Percentiles rank a stretch among this genome's conserved stretches.
Conservation (phyloP, 2,888 invertebrate species). For the Nomada goodeniana region DNA sequence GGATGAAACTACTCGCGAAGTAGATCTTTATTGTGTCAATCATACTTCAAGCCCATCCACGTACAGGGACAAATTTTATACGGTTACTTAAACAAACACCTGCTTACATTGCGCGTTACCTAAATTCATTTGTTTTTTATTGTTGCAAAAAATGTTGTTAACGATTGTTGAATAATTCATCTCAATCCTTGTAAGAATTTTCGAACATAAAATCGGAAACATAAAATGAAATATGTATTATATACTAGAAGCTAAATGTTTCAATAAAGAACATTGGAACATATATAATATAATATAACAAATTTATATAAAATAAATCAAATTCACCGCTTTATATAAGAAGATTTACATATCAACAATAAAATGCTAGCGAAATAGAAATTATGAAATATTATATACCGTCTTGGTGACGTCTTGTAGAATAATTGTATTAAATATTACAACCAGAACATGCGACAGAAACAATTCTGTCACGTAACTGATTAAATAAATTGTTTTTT, state of each 20-base stretch:
- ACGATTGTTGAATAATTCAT: not conserved
- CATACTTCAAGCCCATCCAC: not conserved
- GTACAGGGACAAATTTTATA: not conserved
- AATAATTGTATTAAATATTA: too few species aligned
- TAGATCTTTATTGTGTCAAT: not conserved
- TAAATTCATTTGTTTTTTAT: not conserved
- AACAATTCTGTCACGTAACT: not conserved
- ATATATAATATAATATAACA: not conserved
- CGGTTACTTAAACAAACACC: not conserved
- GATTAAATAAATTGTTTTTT: not conserved
- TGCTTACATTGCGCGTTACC: not conserved
- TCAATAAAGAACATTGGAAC: not conserved
- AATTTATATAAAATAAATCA: not conserved
- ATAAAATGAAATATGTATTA: not conserved
- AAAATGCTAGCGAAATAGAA: too few species aligned
- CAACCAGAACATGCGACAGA: too few species aligned
- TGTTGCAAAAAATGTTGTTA: not conserved
- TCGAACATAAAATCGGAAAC: not conserved
- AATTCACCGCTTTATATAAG: too few species aligned
- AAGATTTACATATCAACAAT: too few species aligned
- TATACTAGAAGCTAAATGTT: not conserved
- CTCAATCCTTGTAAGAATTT: not conserved
- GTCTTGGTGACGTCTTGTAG: too few species aligned
- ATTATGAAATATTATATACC: too few species aligned
- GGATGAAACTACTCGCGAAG: slow-evolving; percentile 6